Conservation (phyloP, 53 echinoderm and acorn worm species). For the Apostichopus leukothele region DNA sequence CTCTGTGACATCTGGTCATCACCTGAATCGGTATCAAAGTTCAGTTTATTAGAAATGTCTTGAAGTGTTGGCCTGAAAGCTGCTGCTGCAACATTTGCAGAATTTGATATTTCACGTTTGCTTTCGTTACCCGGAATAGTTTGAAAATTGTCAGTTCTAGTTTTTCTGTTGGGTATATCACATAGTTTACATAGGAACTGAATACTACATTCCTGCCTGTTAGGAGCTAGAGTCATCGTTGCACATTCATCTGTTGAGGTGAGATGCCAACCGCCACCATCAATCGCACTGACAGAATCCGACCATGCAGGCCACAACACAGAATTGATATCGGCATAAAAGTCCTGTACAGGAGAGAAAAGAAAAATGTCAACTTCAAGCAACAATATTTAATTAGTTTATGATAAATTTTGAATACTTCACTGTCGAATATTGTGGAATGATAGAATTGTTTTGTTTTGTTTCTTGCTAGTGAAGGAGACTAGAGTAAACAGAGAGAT, state of each 20-base stretch:
- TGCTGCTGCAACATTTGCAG: too few relatives aligned
- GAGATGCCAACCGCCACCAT: background rate
- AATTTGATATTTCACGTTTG: too few relatives aligned
- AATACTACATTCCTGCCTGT: constrained; percentile 17
- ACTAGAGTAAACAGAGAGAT: too few relatives aligned
- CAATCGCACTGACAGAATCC: background rate
- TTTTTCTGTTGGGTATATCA: background rate
- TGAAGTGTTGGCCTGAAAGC: background rate
- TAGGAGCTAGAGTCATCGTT: background rate
- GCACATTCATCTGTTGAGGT: constrained; percentile 1
- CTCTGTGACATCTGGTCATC: background rate
- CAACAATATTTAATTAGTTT: too few relatives aligned
- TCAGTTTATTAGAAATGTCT: constrained; percentile 16
- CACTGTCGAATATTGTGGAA: background rate
- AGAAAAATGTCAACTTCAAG: background rate
- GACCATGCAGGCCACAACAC: background rate
- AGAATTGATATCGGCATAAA: background rate
- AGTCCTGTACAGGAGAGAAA: background rate
- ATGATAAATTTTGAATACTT: background rate
- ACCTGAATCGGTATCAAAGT: background rate
- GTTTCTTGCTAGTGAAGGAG: too few relatives aligned
- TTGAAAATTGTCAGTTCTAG: too few relatives aligned
- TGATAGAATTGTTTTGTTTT: too few relatives aligned
- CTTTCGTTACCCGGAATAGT: too few relatives aligned
- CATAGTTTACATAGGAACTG: background rate